These are phyloP conservation scores for Coregonus ussuriensis DNA, from an alignment of 2,797 vertebrate genomes.

Conservation along the genomic window DNA sequence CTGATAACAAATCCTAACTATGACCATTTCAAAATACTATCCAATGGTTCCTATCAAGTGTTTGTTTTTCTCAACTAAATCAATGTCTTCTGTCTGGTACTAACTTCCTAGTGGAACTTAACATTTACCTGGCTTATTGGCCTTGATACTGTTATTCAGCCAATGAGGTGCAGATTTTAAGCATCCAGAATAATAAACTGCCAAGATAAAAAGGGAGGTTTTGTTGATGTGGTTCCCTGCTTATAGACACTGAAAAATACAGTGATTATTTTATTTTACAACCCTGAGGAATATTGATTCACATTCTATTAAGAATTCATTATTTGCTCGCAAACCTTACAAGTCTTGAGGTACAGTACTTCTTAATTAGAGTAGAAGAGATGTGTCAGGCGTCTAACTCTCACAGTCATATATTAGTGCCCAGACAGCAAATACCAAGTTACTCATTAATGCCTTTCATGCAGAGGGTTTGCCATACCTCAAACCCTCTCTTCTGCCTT, in stretches of 20 bases:
- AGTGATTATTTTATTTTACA: conserved; percentile 37
- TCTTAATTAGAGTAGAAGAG: conserved; percentile 37
- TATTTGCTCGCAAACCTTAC: conserved; percentile 34
- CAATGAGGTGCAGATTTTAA: not conserved
- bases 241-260: conserved; percentile 10
- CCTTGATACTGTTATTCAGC: too few relatives aligned
- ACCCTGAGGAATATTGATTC: conserved; percentile 41
- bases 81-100: too few relatives aligned
- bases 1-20: too few relatives aligned
- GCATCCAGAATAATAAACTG: not conserved
- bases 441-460: conserved; percentile 20
- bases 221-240: conserved; percentile 21
- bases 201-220: not conserved
- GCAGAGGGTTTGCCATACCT: conserved; percentile 21
- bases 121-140: too few relatives aligned
- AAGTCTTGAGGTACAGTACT: conserved; percentile 30
- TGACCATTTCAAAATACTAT: too few relatives aligned
- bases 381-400: conserved; percentile 33
- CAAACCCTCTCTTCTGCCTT: conserved; percentile 12
- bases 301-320: conserved; percentile 41
- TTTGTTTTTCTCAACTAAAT: too few relatives aligned
- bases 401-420: conserved; percentile 13
- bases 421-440: conserved; percentile 17
- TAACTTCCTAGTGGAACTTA: too few relatives aligned
- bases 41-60: too few relatives aligned